Percentiles rank a stretch among this genome's conserved stretches.
Conservation (phyloP, 1,140 invertebrate species). For the Ips nitidus region DNA sequence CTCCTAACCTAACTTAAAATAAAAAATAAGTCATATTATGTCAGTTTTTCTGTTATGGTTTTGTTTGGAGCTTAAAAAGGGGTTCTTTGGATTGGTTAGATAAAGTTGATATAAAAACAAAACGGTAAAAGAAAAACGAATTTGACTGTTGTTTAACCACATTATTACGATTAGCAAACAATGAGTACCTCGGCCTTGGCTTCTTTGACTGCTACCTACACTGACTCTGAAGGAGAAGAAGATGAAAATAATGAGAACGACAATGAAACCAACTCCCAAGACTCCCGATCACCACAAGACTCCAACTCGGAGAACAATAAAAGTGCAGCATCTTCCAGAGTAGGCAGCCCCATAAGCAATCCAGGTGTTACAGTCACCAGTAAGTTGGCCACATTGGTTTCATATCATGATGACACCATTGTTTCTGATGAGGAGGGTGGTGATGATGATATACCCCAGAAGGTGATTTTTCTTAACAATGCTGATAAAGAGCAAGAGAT, state of each 20-base stretch:
- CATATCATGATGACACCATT: constrained; percentile 77
- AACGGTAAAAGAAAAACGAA: no score
- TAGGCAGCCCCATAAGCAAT: constrained; percentile 45
- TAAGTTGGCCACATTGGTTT: constrained; percentile 60
- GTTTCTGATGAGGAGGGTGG: constrained; percentile 75
- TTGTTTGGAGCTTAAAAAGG: no score
- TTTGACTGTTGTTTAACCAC: no score
- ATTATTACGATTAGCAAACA: neutral
- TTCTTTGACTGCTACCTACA: constrained; percentile 79
- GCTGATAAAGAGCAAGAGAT: constrained; percentile 20
- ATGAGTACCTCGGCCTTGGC: constrained; percentile 60
- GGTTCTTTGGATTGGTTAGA: no score
- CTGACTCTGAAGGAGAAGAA: constrained; percentile 81
- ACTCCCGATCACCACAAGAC: constrained; percentile 47
- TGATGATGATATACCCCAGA: constrained; percentile 38
- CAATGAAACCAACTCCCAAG: constrained; percentile 36
- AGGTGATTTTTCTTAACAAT: constrained; percentile 29
- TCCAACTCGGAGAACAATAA: constrained; percentile 54
- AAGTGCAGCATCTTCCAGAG: constrained; percentile 51
- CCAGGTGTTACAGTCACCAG: constrained; percentile 43
- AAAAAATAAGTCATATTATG: no score
- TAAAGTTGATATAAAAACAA: no score
- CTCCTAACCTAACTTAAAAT: no score
- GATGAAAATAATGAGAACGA: constrained; percentile 59
- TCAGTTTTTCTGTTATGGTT: no score